Evolutionary conservation across 2,888 invertebrate genomes (phyloP).

Genomic region (Lasioglossum marginatum): DNA sequence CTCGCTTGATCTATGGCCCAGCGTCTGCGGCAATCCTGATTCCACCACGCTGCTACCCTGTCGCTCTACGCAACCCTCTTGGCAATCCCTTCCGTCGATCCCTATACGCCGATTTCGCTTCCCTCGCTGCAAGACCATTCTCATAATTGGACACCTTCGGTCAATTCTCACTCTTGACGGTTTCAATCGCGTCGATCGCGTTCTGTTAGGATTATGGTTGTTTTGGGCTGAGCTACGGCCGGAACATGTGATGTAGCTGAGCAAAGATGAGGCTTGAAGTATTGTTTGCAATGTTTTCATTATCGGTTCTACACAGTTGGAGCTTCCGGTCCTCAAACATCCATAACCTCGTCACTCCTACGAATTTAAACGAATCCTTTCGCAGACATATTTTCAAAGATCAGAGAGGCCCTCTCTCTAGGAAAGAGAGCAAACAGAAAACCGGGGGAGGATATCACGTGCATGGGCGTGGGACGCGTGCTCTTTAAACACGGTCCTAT

Average conservation of each 20-base stretch:
- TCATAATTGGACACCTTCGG: not conserved
- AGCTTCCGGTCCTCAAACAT: not conserved
- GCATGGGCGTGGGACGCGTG: constrained; percentile 13
- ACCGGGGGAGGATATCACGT: not conserved
- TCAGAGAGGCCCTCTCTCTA: not conserved
- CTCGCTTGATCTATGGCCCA: constrained; percentile 8
- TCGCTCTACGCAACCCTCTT: not conserved
- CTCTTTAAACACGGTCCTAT: constrained; percentile 53
- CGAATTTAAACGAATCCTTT: not conserved
- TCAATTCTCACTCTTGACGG: not conserved
- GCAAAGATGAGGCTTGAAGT: too few species aligned
- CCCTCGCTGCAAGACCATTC: not conserved
- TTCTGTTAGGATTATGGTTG: too few species aligned
- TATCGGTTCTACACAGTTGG: not conserved
- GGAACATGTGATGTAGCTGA: too few species aligned
- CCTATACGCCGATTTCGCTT: not conserved
- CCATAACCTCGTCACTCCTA: not conserved
- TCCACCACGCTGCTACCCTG: not conserved
- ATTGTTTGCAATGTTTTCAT: too few species aligned
- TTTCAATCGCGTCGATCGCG: too few species aligned
- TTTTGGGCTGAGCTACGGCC: too few species aligned
- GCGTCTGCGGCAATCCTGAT: not conserved
- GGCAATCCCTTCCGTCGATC: not conserved
- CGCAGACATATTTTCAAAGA: not conserved
- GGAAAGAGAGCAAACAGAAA: too few species aligned